Evolutionary conservation across 2,888 invertebrate genomes (phyloP).

Genomic region (Agrochola circellaris): DNA sequence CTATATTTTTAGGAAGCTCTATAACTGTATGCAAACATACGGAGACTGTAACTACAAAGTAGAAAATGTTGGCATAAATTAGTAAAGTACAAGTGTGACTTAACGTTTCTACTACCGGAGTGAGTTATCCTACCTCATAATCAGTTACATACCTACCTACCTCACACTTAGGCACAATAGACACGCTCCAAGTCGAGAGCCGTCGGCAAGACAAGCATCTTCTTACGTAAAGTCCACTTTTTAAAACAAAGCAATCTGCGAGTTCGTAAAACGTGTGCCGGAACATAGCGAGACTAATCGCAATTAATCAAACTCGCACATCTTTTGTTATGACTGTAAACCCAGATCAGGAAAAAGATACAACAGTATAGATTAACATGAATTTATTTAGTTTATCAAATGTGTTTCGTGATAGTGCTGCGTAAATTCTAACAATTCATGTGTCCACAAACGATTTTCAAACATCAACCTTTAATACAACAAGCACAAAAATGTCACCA

Average conservation of each 20-base stretch:
- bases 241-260: constrained; percentile 50
- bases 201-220: constrained; percentile 19
- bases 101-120: not conserved
- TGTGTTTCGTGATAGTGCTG: constrained; percentile 88
- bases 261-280: constrained; percentile 46
- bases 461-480: constrained; percentile 80
- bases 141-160: too few relatives aligned
- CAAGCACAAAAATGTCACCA: constrained; percentile 75
- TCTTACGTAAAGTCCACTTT: constrained; percentile 21
- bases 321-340: constrained; percentile 34
- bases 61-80: not conserved
- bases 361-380: constrained; percentile 84
- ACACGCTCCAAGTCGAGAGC: not conserved
- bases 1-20: not conserved
- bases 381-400: constrained; percentile 89
- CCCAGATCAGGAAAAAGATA: constrained; percentile 64
- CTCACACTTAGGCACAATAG: not conserved
- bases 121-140: not conserved
- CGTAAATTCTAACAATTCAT: constrained; percentile 84
- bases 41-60: not conserved
- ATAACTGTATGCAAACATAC: not conserved
- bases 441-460: constrained; percentile 82
- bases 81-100: not conserved
- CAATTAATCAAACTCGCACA: constrained; percentile 55
- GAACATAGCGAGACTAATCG: constrained; percentile 54